Conservation (phyloP, 2,888 invertebrate species). For the Lasioglossum calceatum region DNA sequence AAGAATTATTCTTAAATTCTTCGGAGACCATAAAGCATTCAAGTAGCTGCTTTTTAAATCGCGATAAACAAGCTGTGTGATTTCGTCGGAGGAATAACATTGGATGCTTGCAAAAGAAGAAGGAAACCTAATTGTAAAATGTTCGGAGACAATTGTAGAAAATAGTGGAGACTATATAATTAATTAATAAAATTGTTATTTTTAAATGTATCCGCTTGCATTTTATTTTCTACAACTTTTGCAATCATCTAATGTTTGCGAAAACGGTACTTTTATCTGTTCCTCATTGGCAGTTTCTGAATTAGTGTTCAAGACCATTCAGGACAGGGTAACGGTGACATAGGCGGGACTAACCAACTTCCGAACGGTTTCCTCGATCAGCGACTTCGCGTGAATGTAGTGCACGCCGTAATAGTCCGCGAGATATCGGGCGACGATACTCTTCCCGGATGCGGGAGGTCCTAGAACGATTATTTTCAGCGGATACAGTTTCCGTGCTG, state of each 20-base stretch:
- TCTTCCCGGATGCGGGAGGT: constrained; percentile 89
- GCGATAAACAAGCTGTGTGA: neutral
- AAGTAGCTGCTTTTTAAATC: neutral
- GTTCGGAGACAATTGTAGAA: too few species aligned
- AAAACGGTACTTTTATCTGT: neutral
- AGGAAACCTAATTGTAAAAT: too few species aligned
- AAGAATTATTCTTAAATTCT: neutral
- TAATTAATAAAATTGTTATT: too few species aligned
- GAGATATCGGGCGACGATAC: constrained; percentile 86
- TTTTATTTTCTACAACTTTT: too few species aligned
- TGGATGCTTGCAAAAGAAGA: too few species aligned
- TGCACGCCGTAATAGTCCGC: constrained; percentile 86
- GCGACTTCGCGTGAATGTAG: constrained; percentile 86
- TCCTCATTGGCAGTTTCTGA: neutral
- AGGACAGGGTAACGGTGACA: neutral
- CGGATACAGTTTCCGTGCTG: constrained; percentile 86
- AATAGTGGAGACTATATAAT: too few species aligned
- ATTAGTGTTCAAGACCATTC: neutral
- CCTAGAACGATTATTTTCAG: constrained; percentile 88
- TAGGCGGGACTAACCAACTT: constrained; percentile 85
- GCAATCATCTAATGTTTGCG: too few species aligned
- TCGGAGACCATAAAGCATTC: neutral
- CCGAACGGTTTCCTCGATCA: constrained; percentile 86
- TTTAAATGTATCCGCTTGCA: too few species aligned
- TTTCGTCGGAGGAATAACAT: neutral